Conservation (phyloP, 2,113 vertebrate species). For the Machaerirhynchus nigripectus region DNA sequence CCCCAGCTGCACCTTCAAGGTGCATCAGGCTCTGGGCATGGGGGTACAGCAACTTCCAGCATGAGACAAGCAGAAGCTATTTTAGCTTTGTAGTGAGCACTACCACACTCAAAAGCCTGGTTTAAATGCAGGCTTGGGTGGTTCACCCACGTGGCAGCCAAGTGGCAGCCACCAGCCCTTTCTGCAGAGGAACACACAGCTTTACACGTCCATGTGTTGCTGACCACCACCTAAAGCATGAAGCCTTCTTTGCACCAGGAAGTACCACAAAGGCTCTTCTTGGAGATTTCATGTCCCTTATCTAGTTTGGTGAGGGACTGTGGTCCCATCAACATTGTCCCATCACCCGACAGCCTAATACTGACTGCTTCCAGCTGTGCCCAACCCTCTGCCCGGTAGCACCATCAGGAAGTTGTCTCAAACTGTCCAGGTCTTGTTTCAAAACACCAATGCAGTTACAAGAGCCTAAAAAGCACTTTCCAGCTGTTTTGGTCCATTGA, state of each 20-base stretch:
- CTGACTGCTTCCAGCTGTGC: neutral
- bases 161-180: neutral
- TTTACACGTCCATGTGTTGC: fast-evolving
- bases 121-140: neutral
- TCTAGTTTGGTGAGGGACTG: neutral
- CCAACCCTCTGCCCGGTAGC: fast-evolving
- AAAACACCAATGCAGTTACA: neutral
- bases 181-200: neutral
- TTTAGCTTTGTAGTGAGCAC: neutral
- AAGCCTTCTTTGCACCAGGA: neutral
- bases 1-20: neutral
- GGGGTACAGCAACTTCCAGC: neutral
- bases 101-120: neutral
- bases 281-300: neutral
- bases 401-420: neutral
- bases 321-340: neutral
- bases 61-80: neutral
- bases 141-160: neutral
- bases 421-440: neutral
- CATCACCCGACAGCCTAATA: neutral
- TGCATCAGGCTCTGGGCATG: neutral
- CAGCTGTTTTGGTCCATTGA: neutral
- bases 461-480: neutral
- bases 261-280: neutral
- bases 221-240: neutral